These are phyloP conservation scores for Sarcophaga bullata DNA, from an alignment of 1,140 invertebrate species.

Conservation along the genomic window DNA sequence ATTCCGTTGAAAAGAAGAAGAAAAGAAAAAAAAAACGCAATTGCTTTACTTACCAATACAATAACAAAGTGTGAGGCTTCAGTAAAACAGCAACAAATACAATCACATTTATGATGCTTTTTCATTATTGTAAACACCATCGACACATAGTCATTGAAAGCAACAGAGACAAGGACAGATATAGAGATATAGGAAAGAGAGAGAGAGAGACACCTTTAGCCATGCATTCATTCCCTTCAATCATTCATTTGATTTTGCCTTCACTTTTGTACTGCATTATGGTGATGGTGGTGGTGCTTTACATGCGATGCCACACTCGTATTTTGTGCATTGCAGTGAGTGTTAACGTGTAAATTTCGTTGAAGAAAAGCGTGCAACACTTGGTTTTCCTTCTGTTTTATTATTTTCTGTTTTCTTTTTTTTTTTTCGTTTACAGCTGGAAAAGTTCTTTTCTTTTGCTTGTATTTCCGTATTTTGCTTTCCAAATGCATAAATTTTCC, in stretches of 20 bases:
- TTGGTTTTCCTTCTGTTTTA: conserved; percentile 11
- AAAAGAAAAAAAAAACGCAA: background rate
- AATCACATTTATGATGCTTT: background rate
- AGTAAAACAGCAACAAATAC: background rate
- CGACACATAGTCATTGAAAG: background rate
- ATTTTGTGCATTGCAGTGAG: background rate
- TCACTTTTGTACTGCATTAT: background rate
- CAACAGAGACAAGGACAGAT: background rate
- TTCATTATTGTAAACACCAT: background rate
- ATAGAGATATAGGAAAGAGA: too few species aligned
- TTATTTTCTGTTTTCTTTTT: background rate
- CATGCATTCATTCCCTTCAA: too few species aligned
- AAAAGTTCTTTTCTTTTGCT: too few species aligned
- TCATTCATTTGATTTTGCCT: background rate
- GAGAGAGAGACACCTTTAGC: too few species aligned
- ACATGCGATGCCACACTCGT: background rate
- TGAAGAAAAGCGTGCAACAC: conserved; percentile 21
- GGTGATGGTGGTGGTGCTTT: background rate
- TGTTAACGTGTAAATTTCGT: conserved; percentile 29
- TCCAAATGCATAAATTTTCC: too few species aligned
- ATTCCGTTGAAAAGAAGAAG: conserved; percentile 25
- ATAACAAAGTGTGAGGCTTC: too few species aligned
- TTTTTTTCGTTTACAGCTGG: background rate
- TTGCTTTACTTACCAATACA: too few species aligned
- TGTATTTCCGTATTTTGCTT: too few species aligned